Conservation (phyloP, 1,140 invertebrate species). For the Eriosoma lanigerum region DNA sequence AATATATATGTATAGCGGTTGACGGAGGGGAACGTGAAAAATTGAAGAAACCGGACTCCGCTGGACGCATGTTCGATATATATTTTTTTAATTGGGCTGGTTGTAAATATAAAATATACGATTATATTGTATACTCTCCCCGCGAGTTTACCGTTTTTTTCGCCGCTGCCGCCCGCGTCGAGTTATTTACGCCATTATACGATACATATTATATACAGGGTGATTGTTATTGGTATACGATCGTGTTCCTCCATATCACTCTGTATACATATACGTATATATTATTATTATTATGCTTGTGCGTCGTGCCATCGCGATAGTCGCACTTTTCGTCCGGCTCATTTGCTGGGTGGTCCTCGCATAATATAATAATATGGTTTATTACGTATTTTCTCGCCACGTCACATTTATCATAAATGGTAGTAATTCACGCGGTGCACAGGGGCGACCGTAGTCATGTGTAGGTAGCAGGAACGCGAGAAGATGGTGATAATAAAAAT, state of each 20-base stretch:
- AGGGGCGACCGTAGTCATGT: background rate
- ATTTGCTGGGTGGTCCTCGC: slow-evolving; percentile 38
- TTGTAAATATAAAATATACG: background rate
- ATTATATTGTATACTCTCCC: background rate
- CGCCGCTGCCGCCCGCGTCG: no score
- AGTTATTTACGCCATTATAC: no score
- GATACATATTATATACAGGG: no score
- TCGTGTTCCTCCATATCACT: background rate
- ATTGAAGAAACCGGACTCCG: slow-evolving; percentile 24
- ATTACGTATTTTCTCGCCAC: slow-evolving; percentile 9
- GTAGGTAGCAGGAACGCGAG: background rate
- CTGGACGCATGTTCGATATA: slow-evolving; percentile 26
- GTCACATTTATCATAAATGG: slow-evolving; percentile 44
- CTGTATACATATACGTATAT: no score
- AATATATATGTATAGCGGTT: no score
- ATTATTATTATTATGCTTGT: no score
- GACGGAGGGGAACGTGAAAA: background rate
- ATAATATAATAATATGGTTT: background rate
- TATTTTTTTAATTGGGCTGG: slow-evolving; percentile 49
- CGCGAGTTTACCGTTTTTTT: slow-evolving; percentile 25
- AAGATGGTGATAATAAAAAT: background rate
- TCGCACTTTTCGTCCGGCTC: background rate
- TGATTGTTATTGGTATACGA: background rate
- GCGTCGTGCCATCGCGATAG: no score
- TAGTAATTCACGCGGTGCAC: background rate